phyloP scores from a whole-genome alignment of 2,888 invertebrate genomes.

The Clivina fossor region DNA sequence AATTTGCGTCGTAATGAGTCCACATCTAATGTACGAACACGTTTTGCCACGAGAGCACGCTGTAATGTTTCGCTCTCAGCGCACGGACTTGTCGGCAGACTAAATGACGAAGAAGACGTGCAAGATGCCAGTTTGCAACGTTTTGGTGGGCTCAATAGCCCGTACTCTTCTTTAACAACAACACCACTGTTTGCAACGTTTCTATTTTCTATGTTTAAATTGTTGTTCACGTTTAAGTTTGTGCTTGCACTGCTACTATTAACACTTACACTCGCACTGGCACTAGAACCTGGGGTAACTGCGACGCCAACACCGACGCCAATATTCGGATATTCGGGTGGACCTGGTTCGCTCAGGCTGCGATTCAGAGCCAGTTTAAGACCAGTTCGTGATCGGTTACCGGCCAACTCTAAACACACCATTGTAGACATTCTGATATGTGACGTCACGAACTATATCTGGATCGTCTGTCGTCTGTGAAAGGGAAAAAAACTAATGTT shows the following conservation, averaged over 20 bases:
- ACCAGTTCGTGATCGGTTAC: conserved; percentile 57
- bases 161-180: too few species aligned
- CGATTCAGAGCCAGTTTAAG: conserved; percentile 60
- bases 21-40: conserved; percentile 56
- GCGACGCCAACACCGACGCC: conserved; percentile 38
- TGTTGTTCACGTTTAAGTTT: conserved; percentile 23
- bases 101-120: conserved; percentile 48
- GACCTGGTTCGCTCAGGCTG: conserved; percentile 61
- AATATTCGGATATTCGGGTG: conserved; percentile 42
- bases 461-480: conserved; percentile 52
- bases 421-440: conserved; percentile 54
- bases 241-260: conserved; percentile 35
- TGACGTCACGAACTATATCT: conserved; percentile 52
- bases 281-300: conserved; percentile 24
- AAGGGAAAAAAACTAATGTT: conserved; percentile 46
- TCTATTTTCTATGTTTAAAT: too few species aligned
- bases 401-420: conserved; percentile 56
- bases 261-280: conserved; percentile 34
- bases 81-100: conserved; percentile 58
- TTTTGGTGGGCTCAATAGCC: conserved; percentile 53
- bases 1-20: conserved; percentile 57
- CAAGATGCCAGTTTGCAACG: conserved; percentile 61
- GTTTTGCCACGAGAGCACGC: conserved; percentile 56
- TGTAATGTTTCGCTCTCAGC: conserved; percentile 59
- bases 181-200: too few species aligned